These are phyloP conservation scores for Escarpia spicata DNA, from an alignment of 2,888 invertebrate species.

Conservation along the genomic window DNA sequence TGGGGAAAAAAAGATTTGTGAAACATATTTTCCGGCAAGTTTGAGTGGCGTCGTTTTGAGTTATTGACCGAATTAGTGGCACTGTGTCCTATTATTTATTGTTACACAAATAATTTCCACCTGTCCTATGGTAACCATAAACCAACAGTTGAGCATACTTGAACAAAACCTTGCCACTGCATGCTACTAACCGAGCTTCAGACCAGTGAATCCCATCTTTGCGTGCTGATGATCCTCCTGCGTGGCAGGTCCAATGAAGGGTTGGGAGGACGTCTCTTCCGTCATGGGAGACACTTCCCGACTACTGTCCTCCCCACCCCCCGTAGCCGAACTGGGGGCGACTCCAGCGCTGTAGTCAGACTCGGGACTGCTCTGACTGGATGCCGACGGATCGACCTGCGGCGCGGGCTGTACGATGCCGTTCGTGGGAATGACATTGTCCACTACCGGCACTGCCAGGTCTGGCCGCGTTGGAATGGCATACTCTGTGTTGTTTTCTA, in stretches of 20 bases:
- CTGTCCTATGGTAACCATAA: no score
- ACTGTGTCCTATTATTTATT: no score
- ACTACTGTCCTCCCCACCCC: slow-evolving; percentile 20
- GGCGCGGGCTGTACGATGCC: not conserved
- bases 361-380: slow-evolving; percentile 32
- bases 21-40: no score
- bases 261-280: slow-evolving; percentile 45
- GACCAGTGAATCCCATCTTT: slow-evolving; percentile 53
- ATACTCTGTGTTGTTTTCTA: slow-evolving; percentile 1
- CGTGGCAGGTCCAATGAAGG: slow-evolving; percentile 47
- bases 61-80: no score
- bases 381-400: not conserved
- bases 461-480: not conserved
- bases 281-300: slow-evolving; percentile 33
- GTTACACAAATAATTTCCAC: no score
- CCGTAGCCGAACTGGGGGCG: not conserved
- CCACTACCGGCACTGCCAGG: not conserved
- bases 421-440: not conserved
- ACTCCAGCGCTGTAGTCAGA: not conserved
- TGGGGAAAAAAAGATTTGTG: no score
- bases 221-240: slow-evolving; percentile 44
- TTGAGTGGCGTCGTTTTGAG: no score
- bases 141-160: not conserved
- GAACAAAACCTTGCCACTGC: not conserved
- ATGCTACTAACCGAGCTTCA: slow-evolving; percentile 51